Base-by-base conservation (phyloP, 2,888 invertebrate genomes). In the Drosophila pseudotakahashii region DNA sequence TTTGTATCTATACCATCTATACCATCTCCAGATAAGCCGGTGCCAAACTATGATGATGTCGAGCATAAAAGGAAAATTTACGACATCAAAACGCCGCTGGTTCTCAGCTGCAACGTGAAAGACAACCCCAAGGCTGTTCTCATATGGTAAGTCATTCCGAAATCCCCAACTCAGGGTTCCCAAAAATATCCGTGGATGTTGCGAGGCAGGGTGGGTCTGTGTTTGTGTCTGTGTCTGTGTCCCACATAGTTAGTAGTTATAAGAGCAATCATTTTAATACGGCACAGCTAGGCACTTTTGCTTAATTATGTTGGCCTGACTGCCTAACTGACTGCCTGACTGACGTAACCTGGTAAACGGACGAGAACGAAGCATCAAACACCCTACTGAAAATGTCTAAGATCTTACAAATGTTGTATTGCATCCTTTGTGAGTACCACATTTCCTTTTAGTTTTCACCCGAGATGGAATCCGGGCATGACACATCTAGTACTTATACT, bases 101-200 rank as follows among this genome's bases (percentile, higher is more conserved):
- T 91, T 62, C 90, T 92, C 66, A 90, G 89, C 79, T 92, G 92
- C 89, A 88, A 92, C 74, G 88, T 92, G 71, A 90, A 70, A 70
- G 68, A 64, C 62, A 68, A 74, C 4, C 32, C 79, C 69, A 14
- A 52, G 48, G 70, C 67, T 41, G 60, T 62, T 58, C 79, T 83
- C 55, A 75, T 73, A 86, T 85, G 86, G 84, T 88, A 80, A 82
- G 81, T 77, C 34, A 34, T 39, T 47, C 14, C 39, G 10, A 47
- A 48, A 34, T 11, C n/a, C n/a, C 5, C 34, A 11, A 34, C 16
- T 34, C 13, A 14, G 16, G 16, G 48, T 1, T 34, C 45, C 60
- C 14, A 23, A 60, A 64, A 64, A 44, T 45, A 59, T 44, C 60
- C 37, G 26, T 19, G 36, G 41, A 45, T 53, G 58, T 32, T 41